Conservation (phyloP, 2,888 invertebrate genomes). For the Eudasyphora cyanicolor region DNA sequence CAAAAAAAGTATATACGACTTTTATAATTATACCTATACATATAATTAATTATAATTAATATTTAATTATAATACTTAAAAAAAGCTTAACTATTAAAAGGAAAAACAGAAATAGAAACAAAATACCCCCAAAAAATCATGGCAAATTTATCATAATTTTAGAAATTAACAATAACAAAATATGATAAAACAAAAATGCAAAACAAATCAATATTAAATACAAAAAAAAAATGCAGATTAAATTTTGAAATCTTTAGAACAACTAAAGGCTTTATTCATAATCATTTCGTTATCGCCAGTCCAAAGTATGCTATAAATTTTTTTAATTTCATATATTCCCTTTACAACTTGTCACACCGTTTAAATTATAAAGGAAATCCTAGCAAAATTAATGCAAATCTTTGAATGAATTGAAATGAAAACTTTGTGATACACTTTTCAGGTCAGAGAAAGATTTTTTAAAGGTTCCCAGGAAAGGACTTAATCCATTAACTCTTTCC, state of each 20-base stretch:
- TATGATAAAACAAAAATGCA: neutral
- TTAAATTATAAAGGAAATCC: too few species aligned
- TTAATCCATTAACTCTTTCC: too few species aligned
- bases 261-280: neutral
- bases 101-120: constrained; percentile 1
- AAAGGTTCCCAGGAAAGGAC: too few species aligned
- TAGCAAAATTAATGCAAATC: too few species aligned
- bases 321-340: too few species aligned
- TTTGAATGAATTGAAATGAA: too few species aligned
- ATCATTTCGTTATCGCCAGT: too few species aligned
- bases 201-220: neutral
- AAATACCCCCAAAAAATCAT: neutral
- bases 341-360: too few species aligned
- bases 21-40: constrained; percentile 40
- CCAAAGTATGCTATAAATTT: too few species aligned
- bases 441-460: too few species aligned
- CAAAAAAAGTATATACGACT: constrained; percentile 2
- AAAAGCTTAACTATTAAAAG: constrained; percentile 17
- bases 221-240: neutral
- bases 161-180: neutral
- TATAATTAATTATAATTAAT: constrained; percentile 60
- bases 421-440: too few species aligned
- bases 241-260: neutral
- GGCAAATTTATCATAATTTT: constrained; percentile 7
- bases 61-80: constrained; percentile 56